Evolutionary conservation across 2,797 vertebrate genomes (phyloP), one percentile per base, ranked within the genome.

Genomic region (Hydrocynus forskahlii): DNA sequence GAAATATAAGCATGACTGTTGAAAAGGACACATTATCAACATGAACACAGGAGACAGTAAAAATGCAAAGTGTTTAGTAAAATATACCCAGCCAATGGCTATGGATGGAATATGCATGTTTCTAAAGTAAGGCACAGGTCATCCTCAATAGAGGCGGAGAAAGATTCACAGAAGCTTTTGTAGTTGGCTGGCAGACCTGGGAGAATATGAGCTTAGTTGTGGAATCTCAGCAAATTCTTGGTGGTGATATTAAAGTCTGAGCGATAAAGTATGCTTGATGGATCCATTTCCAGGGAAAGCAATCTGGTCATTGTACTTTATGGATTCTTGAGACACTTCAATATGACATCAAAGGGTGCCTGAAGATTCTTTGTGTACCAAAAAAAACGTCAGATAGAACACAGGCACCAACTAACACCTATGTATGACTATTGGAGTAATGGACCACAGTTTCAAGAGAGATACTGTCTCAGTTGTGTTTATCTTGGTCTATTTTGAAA

Each of bases 121-220:
- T 48, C 19, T 23, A 23, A 7, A 16, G n/a, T 13, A 13, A 29
- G 23, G 54, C 55, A 75, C 81, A 83, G 63, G 54, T 75, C 69
- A 35, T 48, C 55, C 29, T 57, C 59, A 50, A 59, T 45, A 77
- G 23, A 25, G 55, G 55, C 54, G 29, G 43, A 66, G 50, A 52
- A 78, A 78, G 59, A 78, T 78, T 40, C 60, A 45, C 59, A 82
- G 83, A 48, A 1, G 69, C 68, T 80, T 67, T 83, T 77, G 81
- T 74, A 79, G 52, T 79, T 79, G 62, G 29, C 66, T 71, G 38
- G 38, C 29, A 80, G 75, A 66, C 29, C 45, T 7, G 9, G 9
- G 73, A 76, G 82, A 63, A 76, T 83, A 77, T 52, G 45, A 79
- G 72, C 38, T 70, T 17, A 35, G 21, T 23, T 55, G 64, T 75